Conservation (phyloP, 2,113 vertebrate species). For the Epinephelus moara region DNA sequence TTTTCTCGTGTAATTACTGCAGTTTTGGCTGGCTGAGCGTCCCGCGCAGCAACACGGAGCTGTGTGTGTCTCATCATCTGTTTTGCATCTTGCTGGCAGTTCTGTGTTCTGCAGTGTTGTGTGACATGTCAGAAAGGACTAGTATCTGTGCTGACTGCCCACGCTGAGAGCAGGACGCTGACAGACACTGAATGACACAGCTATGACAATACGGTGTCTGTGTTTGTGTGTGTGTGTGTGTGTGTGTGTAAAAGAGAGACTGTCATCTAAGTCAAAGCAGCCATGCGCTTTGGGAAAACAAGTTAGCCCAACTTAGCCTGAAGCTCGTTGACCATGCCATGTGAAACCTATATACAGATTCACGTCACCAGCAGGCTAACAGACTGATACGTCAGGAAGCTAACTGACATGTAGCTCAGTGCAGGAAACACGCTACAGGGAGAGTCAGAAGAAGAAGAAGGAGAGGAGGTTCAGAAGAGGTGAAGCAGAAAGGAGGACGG, state of each 20-base stretch:
- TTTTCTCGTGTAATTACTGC: no score
- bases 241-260: not conserved
- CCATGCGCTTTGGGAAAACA: not conserved
- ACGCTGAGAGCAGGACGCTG: slow-evolving; percentile 46
- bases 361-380: slow-evolving; percentile 9
- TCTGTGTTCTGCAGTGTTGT: slow-evolving; percentile 7
- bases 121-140: slow-evolving; percentile 44
- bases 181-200: slow-evolving; percentile 43
- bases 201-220: slow-evolving; percentile 16
- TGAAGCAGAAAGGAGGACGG: slow-evolving; percentile 47
- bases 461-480: slow-evolving; percentile 39
- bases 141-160: slow-evolving; percentile 35
- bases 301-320: not conserved
- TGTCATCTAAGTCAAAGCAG: not conserved
- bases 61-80: not conserved
- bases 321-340: slow-evolving; percentile 25
- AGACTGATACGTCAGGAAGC: not conserved
- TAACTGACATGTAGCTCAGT: not conserved
- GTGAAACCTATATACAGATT: slow-evolving; percentile 39
- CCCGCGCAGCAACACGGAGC: no score
- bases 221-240: slow-evolving; percentile 1
- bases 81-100: not conserved
- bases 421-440: slow-evolving; percentile 9
- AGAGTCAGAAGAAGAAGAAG: not conserved
- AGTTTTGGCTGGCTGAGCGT: no score